These are phyloP conservation scores for Dermatemys mawii DNA, from an alignment of 2,113 vertebrate genomes.

Conservation along the genomic window DNA sequence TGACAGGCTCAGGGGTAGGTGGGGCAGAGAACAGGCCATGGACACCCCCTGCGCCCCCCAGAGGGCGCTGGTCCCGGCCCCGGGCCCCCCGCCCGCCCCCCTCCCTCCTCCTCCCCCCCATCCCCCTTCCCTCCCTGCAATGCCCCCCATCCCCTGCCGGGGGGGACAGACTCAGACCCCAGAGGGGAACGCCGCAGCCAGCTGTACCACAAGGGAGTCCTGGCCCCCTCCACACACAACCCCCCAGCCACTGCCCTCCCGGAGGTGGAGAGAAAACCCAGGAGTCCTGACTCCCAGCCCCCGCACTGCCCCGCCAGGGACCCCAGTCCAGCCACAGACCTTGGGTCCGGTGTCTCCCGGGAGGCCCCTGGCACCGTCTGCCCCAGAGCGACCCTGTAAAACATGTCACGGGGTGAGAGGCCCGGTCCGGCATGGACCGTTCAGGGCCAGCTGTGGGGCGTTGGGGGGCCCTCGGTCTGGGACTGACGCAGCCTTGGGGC, in stretches of 20 bases:
- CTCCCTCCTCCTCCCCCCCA: accelerated
- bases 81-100: accelerated
- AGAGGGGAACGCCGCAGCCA: too few relatives aligned
- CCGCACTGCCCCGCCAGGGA: background rate
- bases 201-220: background rate
- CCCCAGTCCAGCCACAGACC: conserved; percentile 63
- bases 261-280: background rate
- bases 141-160: accelerated
- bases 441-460: background rate
- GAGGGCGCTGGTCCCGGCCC: background rate
- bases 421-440: too few relatives aligned
- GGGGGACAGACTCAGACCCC: background rate
- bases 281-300: background rate
- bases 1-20: too few relatives aligned
- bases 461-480: background rate
- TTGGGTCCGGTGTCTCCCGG: conserved; percentile 91
- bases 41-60: background rate
- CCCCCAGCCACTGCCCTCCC: background rate
- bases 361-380: conserved; percentile 88
- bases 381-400: conserved; percentile 83
- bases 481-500: background rate
- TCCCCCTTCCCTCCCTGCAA: accelerated
- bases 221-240: too few relatives aligned
- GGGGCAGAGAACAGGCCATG: too few relatives aligned
- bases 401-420: background rate